A percentile compares a stretch with the other conserved stretches of the same genome.
These are phyloP conservation scores for Lepidonotus clava DNA, from an alignment of 2,888 invertebrate species.

Conservation along the genomic window DNA sequence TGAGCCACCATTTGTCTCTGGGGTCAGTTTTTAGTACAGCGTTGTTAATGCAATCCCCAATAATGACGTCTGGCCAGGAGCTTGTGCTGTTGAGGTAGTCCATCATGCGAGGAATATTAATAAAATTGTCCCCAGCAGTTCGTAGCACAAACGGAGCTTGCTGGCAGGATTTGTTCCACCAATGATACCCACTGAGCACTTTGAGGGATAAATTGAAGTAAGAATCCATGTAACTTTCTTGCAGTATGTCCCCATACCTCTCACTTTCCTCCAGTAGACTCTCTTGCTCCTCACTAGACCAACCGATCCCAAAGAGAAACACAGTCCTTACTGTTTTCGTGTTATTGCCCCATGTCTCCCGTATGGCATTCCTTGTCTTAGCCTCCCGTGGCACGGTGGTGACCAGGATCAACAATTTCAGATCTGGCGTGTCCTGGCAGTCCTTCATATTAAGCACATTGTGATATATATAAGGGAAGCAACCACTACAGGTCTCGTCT, in stretches of 20 bases:
- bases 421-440: background rate
- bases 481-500: background rate
- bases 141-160: constrained; percentile 71
- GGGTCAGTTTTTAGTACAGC: too few species aligned
- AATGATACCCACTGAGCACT: constrained; percentile 75
- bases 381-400: background rate
- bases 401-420: background rate
- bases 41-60: too few species aligned
- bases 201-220: constrained; percentile 77
- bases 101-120: constrained; percentile 71
- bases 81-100: too few species aligned
- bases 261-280: background rate
- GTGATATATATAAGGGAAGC: background rate
- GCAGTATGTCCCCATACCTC: constrained; percentile 70
- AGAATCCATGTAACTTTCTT: constrained; percentile 75
- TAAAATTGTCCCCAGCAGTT: constrained; percentile 78
- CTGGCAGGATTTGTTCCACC: constrained; percentile 69
- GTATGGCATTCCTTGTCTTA: background rate
- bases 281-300: background rate
- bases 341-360: background rate
- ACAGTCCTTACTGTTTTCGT: background rate
- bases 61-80: too few species aligned
- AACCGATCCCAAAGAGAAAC: background rate
- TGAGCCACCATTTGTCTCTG: background rate
- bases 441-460: background rate